These are phyloP conservation scores for Lasioglossum pauxillum DNA, from an alignment of 2,888 invertebrate species.

Conservation along the genomic window DNA sequence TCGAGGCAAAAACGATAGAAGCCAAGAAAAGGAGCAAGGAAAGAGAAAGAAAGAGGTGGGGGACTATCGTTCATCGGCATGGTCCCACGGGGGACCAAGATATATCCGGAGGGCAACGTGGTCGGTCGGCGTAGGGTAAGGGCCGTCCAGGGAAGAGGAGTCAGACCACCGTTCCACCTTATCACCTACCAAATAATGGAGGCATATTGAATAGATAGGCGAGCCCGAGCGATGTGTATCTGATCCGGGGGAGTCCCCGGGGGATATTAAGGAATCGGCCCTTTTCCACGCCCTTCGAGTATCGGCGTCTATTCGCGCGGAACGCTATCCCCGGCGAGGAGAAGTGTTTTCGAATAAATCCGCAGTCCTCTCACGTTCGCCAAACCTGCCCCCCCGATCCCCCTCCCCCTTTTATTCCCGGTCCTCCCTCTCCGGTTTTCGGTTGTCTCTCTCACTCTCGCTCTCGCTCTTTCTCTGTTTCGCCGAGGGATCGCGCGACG, in stretches of 20 bases:
- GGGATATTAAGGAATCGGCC: constrained; percentile 81
- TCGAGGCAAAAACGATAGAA: constrained; percentile 43
- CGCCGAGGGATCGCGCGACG: constrained; percentile 22
- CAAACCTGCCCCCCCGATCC: neutral
- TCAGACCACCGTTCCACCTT: constrained; percentile 75
- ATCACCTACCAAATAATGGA: constrained; percentile 83
- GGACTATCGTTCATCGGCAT: constrained; percentile 78
- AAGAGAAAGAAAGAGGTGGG: constrained; percentile 19
- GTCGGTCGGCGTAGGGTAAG: constrained; percentile 61
- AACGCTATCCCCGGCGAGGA: constrained; percentile 35
- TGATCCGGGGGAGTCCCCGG: constrained; percentile 76
- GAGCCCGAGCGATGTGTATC: constrained; percentile 81
- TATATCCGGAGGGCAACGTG: constrained; percentile 64
- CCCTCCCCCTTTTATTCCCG: neutral
- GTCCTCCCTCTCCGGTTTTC: neutral
- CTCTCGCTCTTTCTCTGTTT: neutral
- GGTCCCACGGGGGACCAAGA: constrained; percentile 77
- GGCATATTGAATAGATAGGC: constrained; percentile 83
- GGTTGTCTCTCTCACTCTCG: neutral
- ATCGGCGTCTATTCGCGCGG: constrained; percentile 33
- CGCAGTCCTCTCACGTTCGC: constrained; percentile 65
- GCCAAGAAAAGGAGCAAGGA: constrained; percentile 8
- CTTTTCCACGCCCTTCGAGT: constrained; percentile 63
- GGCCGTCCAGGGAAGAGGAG: constrained; percentile 49
- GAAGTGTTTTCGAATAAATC: constrained; percentile 72